A percentile compares a stretch with the other conserved stretches of the same genome.
These are phyloP conservation scores for Trilocha varians DNA, from an alignment of 2,888 invertebrate species.

Conservation along the genomic window DNA sequence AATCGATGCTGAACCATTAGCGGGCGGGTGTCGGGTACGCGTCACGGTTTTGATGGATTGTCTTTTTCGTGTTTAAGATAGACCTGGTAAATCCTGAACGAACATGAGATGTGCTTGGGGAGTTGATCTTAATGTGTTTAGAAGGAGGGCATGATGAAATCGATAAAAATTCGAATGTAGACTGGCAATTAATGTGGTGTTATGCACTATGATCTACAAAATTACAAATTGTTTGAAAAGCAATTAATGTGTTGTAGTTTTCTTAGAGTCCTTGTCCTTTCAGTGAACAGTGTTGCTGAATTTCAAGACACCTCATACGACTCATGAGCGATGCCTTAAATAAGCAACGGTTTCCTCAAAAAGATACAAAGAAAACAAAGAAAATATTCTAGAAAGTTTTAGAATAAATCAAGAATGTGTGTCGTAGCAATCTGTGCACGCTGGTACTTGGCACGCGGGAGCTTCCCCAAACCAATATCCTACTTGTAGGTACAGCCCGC, in stretches of 20 bases:
- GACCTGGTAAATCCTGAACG: constrained; percentile 1
- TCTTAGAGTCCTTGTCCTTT: too few species aligned
- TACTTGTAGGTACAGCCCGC: neutral
- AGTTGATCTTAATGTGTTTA: neutral
- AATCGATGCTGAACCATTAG: constrained; percentile 22
- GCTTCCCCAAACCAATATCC: constrained; percentile 1
- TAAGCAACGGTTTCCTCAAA: too few species aligned
- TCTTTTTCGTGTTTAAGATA: constrained; percentile 2
- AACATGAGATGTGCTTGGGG: neutral
- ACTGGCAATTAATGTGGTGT: too few species aligned
- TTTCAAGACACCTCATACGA: too few species aligned
- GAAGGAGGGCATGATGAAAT: neutral
- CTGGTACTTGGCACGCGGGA: constrained; percentile 1
- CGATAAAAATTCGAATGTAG: too few species aligned
- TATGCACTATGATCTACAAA: too few species aligned
- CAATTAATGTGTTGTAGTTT: too few species aligned
- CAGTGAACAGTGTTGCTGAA: too few species aligned
- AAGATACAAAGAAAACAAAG: too few species aligned
- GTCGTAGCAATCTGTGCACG: neutral
- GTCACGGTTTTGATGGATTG: constrained; percentile 29
- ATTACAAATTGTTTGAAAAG: too few species aligned
- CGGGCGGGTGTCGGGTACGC: constrained; percentile 18
- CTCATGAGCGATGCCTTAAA: too few species aligned
- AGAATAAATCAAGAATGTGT: neutral
- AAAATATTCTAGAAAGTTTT: too few species aligned